Conservation (phyloP, 1,140 invertebrate species). For the Ctenoplectra terminalis region DNA sequence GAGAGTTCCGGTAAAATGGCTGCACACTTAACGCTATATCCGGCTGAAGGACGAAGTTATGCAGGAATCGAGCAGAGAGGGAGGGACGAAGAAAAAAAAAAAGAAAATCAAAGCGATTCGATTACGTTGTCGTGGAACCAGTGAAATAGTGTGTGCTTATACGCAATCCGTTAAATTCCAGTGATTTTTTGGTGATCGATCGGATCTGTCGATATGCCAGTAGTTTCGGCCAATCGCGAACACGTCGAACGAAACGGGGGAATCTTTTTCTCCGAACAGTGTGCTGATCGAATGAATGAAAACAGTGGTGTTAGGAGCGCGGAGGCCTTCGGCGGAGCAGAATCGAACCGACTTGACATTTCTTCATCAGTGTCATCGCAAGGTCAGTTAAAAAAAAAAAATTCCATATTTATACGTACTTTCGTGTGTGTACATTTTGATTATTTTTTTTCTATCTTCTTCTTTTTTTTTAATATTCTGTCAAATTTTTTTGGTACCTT, state of each 20-base stretch:
- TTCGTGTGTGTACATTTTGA: not conserved
- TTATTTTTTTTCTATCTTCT: not conserved
- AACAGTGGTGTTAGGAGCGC: slow-evolving; percentile 24
- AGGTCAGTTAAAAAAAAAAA: slow-evolving; percentile 70
- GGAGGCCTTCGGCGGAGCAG: slow-evolving; percentile 63
- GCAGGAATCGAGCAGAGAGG: slow-evolving; percentile 29
- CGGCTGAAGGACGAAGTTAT: not conserved
- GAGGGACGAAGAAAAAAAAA: not conserved
- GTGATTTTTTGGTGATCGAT: slow-evolving; percentile 59
- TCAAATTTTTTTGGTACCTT: not conserved
- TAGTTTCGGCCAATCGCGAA: slow-evolving; percentile 26
- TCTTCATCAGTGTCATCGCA: slow-evolving; percentile 70
- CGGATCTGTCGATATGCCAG: slow-evolving; percentile 28
- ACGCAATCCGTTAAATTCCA: slow-evolving; percentile 54
- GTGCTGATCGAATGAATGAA: slow-evolving; percentile 27
- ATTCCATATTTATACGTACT: not conserved
- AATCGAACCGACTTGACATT: slow-evolving; percentile 61
- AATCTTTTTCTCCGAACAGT: slow-evolving; percentile 9
- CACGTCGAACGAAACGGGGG: slow-evolving; percentile 26
- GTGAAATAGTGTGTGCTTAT: slow-evolving; percentile 59
- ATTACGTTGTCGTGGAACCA: slow-evolving; percentile 31
- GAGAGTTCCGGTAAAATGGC: not conserved
- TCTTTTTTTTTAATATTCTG: not conserved
- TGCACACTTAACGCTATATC: not conserved
- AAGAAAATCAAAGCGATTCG: slow-evolving; percentile 33